Conservation (phyloP, 1,140 invertebrate species). For the Episyrphus balteatus region DNA sequence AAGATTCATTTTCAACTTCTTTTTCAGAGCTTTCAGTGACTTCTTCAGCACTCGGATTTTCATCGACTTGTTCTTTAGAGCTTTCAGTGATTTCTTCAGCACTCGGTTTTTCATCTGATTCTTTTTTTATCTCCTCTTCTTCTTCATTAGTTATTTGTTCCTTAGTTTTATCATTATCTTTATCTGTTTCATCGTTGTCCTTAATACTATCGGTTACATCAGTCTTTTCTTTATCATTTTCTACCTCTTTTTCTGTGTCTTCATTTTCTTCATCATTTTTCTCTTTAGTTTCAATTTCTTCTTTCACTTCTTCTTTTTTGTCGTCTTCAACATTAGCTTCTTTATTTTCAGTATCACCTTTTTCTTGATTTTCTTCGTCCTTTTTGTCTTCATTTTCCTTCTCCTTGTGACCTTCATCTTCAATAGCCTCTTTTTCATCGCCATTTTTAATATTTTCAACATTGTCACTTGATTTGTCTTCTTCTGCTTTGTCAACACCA, state of each 20-base stretch:
- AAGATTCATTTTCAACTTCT: constrained; percentile 11
- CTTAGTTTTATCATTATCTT: constrained; percentile 2
- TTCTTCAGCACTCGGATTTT: constrained; percentile 8
- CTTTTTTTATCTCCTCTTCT: neutral
- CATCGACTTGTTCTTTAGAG: neutral
- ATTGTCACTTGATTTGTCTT: constrained; percentile 10
- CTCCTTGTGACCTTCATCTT: constrained; percentile 3
- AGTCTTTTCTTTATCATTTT: constrained; percentile 1
- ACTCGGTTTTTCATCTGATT: neutral
- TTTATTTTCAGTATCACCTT: neutral
- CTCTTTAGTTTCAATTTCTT: constrained; percentile 14
- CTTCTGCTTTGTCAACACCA: constrained; percentile 1
- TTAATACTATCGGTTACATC: neutral
- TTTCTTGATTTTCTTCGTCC: constrained; percentile 3
- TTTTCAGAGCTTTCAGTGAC: constrained; percentile 7
- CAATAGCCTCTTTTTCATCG: constrained; percentile 11
- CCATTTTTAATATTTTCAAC: constrained; percentile 11
- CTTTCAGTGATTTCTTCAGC: constrained; percentile 3
- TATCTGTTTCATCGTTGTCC: neutral
- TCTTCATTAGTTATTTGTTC: constrained; percentile 3
- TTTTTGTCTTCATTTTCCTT: constrained; percentile 7
- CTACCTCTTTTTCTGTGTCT: constrained; percentile 1
- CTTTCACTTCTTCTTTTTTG: constrained; percentile 10
- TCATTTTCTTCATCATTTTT: constrained; percentile 1
- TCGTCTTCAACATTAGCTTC: neutral